Evolutionary conservation across 2,797 vertebrate species (phyloP), one percentile per base, ranked within the genome.

Genomic region (Hirundo rustica): DNA sequence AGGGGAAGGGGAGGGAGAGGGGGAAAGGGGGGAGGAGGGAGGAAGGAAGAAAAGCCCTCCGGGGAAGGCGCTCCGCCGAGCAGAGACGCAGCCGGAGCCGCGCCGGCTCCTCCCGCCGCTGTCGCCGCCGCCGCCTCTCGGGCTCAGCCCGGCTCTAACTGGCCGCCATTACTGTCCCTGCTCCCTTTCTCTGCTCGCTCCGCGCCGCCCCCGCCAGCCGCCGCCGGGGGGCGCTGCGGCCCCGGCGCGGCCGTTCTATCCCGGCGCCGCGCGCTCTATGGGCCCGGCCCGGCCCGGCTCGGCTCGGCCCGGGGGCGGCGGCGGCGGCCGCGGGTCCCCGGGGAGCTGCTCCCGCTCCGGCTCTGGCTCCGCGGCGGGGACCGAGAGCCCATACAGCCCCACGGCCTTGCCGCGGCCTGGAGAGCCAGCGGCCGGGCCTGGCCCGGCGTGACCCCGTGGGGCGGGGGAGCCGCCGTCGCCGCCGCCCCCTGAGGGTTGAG

Each of bases 161-260:
- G 96, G 96, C 94, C 96, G 97, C 97, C 97, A 97, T 97, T 97
- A 92, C 94, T 92, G 42, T 34, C 91, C 85, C 95, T 75, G 78
- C 82, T 96, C 95, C 92, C 96, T 97, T 96, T 97, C 96, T 97
- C 97, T 95, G 53, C 62, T 80, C 92, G 78, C 55, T 57, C 29
- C 72, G 78, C 60, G 26, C 78, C 66, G 65, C 45, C 29, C 16
- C 73, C 48, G 16, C 7, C 29, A 10, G 14, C 12, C 3, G 32
- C 47, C 96, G 71, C 86, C 50, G 53, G 95, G 67, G 77, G 96
- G 88, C 92, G 94, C 91, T 80, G 72, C 54, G 47, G 34, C 50
- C 64, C 50, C 58, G 61, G 40, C 44, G 76, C 71, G 62, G 90
- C 79, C 44, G 60, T 88, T 92, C 95, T 91, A 85, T 91, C 79